Base-by-base conservation (phyloP, 2,113 vertebrate genomes). In the Penelope pileata region DNA sequence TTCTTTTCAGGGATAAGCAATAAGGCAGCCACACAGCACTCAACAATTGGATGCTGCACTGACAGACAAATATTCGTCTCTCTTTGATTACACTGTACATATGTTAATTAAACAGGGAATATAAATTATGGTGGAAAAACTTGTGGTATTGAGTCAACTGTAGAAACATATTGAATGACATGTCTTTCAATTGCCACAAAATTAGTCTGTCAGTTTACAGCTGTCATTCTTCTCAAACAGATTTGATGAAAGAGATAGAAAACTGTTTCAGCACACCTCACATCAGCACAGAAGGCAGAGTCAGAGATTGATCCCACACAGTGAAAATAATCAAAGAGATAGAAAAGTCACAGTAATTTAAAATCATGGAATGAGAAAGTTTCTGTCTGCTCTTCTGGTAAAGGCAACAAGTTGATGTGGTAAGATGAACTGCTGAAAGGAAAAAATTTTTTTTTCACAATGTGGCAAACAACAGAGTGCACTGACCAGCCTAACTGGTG, bases 131-230 rank as follows among this genome's bases (percentile, higher is more conserved):
- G 42, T n/a, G 59, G 38, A 67, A 89, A 81, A 91, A 29, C 38
- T 32, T 51, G 16, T 51, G 24, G 22, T 64, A 54, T 78, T 38
- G 43, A 54, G 12, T 34, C 78, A 47, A 26, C 58, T 86, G 48
- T 22, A 64, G 54, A 86, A 30, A 77, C 40, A 29, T 40, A 66
- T 34, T 58, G 82, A 93, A 73, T 90, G 43, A 58, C 75, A 86
- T 43, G 30, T 83, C 94, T 91, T 85, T 43, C 67, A 75, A 58
- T 60, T 85, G 78, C 53, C 24, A 30, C 69, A 79, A 72, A 73
- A 93, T 88, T 73, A 86, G 72, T 32, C 40, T 94, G 53, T 24
- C 88, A 73, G 85, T 91, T 94, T 95, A 80, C 63, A 93, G 88
- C 75, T 94, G 88, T 66, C 93, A 80, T 83, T 88, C 53, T 56